Base-by-base conservation (phyloP, 2,113 vertebrate genomes). In the Mustelus asterias region DNA sequence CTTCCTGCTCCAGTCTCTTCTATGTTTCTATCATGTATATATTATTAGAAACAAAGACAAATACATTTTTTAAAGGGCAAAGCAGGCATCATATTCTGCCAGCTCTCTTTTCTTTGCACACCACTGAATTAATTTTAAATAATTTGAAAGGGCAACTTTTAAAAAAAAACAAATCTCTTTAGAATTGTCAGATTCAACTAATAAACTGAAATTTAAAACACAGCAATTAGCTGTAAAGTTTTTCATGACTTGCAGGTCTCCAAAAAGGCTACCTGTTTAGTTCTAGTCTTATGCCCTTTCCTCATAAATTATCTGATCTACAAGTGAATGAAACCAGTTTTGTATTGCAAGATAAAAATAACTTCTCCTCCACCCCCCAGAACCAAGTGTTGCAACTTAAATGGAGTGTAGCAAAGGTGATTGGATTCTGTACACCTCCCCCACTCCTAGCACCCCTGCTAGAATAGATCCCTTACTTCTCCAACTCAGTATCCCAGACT, bases 331-430 rank as follows among this genome's bases (percentile, higher is more conserved):
- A 94, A 94, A 94, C 8, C 29, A 93, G 60, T 67, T 89, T 69
- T n/a, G 65, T 41, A 54, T 58, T 88, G 6, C n/a, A 80, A 37
- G 14, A 16, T 41, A 80, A 5, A 80, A 80, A 44, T 96, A 92
- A 96, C 96, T 95, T 93, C 95, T 96, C 96, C 89, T 18, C 80
- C 11, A 1, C 60, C 0, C 96, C 96, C 96, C 96, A 96, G 96
- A 96, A 96, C 96, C 95, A 86, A 85, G 96, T 96, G 97, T 97
- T 97, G 78, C 5, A 3, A 29, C 58, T 92, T 92, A 63, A 63
- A 63, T 89, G 22, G 9, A 0, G 24, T 89, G 86, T 58, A 60
- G 24, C 26, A 58, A 8, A 8, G 58, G 65, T 65, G 58, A 63
- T 29, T n/a, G 14, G 89, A 63, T n/a, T 13, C 97, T 97, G 96